Conservation (phyloP, 2,113 vertebrate genomes). For the Madoqua kirkii region DNA sequence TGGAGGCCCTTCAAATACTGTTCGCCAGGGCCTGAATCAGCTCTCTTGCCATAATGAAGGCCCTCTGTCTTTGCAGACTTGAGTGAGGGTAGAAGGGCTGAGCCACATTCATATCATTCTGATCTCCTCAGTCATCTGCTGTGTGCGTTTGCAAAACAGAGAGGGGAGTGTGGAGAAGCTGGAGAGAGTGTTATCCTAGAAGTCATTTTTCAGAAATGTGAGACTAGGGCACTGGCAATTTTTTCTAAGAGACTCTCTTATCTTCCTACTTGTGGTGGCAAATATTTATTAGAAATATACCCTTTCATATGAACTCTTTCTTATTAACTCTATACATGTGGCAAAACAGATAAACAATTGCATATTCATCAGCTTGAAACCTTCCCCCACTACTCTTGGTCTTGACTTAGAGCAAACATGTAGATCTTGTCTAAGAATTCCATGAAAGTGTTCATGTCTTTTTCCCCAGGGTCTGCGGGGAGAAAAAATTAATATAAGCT, state of each 20-base stretch:
- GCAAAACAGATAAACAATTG: neutral
- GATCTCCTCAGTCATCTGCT: neutral
- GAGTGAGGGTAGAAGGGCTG: neutral
- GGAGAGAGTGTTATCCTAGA: neutral
- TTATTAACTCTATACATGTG: neutral
- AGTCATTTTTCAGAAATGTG: neutral
- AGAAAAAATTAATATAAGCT: neutral
- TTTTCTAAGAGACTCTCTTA: neutral
- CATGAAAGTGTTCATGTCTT: neutral
- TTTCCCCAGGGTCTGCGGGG: neutral
- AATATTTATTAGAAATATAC: slow-evolving; percentile 1
- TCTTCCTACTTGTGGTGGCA: neutral
- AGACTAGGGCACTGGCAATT: neutral
- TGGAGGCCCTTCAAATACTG: neutral
- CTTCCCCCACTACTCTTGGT: neutral
- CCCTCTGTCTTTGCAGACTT: neutral
- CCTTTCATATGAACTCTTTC: neutral
- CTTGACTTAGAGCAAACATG: neutral
- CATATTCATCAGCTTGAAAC: neutral
- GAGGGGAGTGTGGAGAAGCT: neutral
- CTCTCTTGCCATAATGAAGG: neutral
- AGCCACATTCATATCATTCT: neutral
- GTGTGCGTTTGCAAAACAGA: neutral
- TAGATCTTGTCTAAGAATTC: neutral
- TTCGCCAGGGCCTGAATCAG: neutral